These are phyloP conservation scores for Parazoanthus atlanticus DNA, from an alignment of 92 coral and sea anemone species.

Conservation along the genomic window DNA sequence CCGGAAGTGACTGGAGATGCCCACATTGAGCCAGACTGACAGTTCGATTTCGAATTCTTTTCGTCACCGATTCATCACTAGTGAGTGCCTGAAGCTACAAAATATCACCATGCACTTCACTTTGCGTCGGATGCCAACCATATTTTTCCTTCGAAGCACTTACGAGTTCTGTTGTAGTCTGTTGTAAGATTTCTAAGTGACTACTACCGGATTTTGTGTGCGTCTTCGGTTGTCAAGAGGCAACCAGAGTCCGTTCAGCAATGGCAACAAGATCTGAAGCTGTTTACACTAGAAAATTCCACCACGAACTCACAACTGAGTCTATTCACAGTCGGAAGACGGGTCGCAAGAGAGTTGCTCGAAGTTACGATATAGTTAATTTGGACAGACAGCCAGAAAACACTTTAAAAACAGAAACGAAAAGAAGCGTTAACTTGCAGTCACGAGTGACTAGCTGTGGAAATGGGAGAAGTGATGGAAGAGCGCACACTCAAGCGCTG, in stretches of 20 bases:
- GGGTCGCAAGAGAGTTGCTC: neutral
- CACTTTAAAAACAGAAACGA: neutral
- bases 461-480: neutral
- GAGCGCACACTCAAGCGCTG: neutral
- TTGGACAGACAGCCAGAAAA: neutral
- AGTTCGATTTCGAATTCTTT: neutral
- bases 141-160: neutral
- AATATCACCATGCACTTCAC: neutral
- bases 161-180: neutral
- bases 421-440: neutral
- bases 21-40: neutral
- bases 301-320: neutral
- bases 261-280: conserved; percentile 23
- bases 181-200: neutral
- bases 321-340: neutral
- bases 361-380: neutral
- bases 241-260: neutral
- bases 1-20: neutral
- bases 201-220: neutral
- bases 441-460: neutral
- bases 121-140: neutral
- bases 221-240: conserved; percentile 1
- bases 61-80: neutral
- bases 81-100: neutral
- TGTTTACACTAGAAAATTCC: neutral